phyloP scores from a whole-genome alignment of 2,888 invertebrate genomes.

The Ethmia dodecea region DNA sequence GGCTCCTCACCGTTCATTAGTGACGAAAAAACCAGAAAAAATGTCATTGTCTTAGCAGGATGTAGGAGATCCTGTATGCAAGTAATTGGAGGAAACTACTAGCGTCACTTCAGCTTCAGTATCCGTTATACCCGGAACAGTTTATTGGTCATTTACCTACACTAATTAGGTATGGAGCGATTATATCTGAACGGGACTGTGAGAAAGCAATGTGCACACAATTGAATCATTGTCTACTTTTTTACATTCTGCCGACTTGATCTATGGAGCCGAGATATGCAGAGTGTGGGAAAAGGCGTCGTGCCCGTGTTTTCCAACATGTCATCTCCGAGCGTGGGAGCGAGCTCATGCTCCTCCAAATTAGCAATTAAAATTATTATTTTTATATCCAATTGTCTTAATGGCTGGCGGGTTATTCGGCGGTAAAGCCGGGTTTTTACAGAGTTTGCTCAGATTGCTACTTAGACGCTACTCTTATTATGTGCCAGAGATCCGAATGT shows the following conservation, averaged over 20 bases:
- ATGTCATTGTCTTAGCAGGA: conserved; percentile 39
- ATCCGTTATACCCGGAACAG: conserved; percentile 36
- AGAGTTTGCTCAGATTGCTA: too few relatives aligned
- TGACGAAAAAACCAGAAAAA: conserved; percentile 31
- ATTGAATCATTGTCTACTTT: conserved; percentile 74
- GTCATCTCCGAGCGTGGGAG: conserved; percentile 68
- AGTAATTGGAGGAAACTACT: conserved; percentile 18
- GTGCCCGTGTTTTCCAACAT: conserved; percentile 61
- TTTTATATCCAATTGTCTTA: conserved; percentile 41
- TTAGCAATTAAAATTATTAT: conserved; percentile 43
- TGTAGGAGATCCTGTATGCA: conserved; percentile 43
- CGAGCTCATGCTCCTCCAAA: conserved; percentile 33
- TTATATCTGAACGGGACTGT: conserved; percentile 65
- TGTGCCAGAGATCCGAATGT: too few relatives aligned
- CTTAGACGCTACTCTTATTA: too few relatives aligned
- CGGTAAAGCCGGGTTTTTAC: too few relatives aligned
- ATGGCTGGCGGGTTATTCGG: conserved; percentile 6
- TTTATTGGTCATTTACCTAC: conserved; percentile 67
- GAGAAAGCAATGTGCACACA: conserved; percentile 73
- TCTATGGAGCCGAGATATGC: conserved; percentile 74
- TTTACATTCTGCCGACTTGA: conserved; percentile 68
- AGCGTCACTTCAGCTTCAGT: conserved; percentile 10
- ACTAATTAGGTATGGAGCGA: conserved; percentile 61
- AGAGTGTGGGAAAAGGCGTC: conserved; percentile 68
- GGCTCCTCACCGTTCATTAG: conserved; percentile 53